phyloP scores from a whole-genome alignment of 2,113 vertebrate species.

The Pleuronectes platessa region DNA sequence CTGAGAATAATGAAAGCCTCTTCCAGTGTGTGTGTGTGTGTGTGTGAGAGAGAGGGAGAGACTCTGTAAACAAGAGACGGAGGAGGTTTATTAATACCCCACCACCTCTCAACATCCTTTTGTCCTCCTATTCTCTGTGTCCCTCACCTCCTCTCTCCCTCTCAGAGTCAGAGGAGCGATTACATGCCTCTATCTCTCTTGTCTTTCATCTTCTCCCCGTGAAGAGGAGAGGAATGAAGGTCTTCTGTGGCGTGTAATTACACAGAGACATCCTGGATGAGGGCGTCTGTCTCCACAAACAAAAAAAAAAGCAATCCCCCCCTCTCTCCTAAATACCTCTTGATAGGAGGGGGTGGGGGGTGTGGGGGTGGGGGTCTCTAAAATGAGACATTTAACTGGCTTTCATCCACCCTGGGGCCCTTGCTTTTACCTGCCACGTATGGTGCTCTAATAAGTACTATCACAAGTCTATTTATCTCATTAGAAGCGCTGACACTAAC shows the following conservation, averaged over 20 bases:
- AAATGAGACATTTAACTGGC: conserved; percentile 70
- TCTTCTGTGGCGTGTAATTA: conserved; percentile 80
- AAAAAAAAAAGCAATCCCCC: conserved; percentile 62
- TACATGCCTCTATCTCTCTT: conserved; percentile 76
- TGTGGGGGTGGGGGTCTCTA: conserved; percentile 47
- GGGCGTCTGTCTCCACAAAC: conserved; percentile 76
- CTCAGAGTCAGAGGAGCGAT: conserved; percentile 72
- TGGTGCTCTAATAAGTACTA: conserved; percentile 69
- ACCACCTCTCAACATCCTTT: conserved; percentile 69
- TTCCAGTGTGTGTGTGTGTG: conserved; percentile 42
- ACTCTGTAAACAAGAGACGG: conserved; percentile 75
- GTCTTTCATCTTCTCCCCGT: conserved; percentile 78
- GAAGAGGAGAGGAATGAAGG: conserved; percentile 79
- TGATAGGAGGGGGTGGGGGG: conserved; percentile 40
- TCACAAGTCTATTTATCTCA: conserved; percentile 79
- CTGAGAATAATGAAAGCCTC: conserved; percentile 76
- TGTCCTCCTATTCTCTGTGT: conserved; percentile 70
- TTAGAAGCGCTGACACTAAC: conserved; percentile 69
- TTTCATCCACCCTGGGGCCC: conserved; percentile 69
- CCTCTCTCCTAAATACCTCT: conserved; percentile 72
- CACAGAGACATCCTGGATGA: conserved; percentile 80
- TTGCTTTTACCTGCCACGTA: conserved; percentile 77
- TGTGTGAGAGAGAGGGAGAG: conserved; percentile 5
- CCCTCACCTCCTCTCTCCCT: conserved; percentile 64
- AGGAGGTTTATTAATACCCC: conserved; percentile 77